Evolutionary conservation across 2,888 invertebrate species (phyloP), one percentile per base, ranked within the genome.

Genomic region (Brachyptera putata): DNA sequence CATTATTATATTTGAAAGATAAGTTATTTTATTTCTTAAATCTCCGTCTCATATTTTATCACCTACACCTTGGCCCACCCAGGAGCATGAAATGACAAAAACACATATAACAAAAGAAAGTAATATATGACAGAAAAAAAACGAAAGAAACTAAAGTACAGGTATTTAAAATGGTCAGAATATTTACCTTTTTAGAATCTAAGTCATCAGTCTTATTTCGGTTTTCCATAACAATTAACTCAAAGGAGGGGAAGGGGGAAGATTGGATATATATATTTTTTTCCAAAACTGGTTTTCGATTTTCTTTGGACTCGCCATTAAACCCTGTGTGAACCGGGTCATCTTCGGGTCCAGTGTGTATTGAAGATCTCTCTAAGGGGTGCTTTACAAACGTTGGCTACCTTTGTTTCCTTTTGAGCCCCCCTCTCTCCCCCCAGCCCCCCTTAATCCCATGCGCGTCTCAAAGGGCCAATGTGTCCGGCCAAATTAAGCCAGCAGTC

Each of bases 261-360:
- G n/a, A n/a, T n/a, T n/a, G n/a, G n/a, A n/a, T n/a, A n/a, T n/a
- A n/a, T n/a, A n/a, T n/a, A n/a, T n/a, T n/a, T n/a, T n/a, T n/a
- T n/a, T n/a, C n/a, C n/a, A n/a, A n/a, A n/a, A n/a, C n/a, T n/a
- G n/a, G n/a, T n/a, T n/a, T n/a, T n/a, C n/a, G 5, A 5, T 30
- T 11, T 30, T 11, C 11, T 30, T 30, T 11, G 5, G 7, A 11
- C 30, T 30, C 11, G 30, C 11, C 14, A 18, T 43, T 43, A 43
- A 43, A 43, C 58, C 26, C 37, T 56, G 56, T 60, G 60, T 48
- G 60, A 56, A 60, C 11, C 56, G 16, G 56, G 60, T 48, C 60
- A 48, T 25, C 21, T 16, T 36, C 14, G n/a, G 30, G 53, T 53
- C 53, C 30, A 50, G 50, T 14, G 46, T n/a, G 46, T n/a, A 21